Conservation (phyloP, 2,888 invertebrate genomes). For the Agrochola lota region DNA sequence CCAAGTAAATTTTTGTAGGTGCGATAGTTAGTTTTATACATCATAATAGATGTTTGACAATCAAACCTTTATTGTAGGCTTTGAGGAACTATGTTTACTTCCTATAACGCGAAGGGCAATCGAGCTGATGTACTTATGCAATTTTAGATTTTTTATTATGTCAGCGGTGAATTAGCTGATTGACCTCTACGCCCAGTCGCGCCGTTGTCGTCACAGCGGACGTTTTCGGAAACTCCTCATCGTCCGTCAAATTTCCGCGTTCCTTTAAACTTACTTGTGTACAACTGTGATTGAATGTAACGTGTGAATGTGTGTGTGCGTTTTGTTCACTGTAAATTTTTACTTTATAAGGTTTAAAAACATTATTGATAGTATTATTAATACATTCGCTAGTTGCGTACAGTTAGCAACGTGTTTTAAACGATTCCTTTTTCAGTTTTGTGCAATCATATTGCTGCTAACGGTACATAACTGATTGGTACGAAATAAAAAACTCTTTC, state of each 20-base stretch:
- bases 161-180: constrained; percentile 22
- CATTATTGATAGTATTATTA: constrained; percentile 67
- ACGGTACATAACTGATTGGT: constrained; percentile 56
- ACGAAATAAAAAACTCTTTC: constrained; percentile 54
- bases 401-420: constrained; percentile 51
- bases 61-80: constrained; percentile 50
- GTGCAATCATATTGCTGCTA: constrained; percentile 49
- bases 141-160: constrained; percentile 50
- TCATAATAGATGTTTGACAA: constrained; percentile 54
- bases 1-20: constrained; percentile 58
- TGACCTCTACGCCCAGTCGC: constrained; percentile 42
- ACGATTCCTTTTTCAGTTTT: constrained; percentile 49
- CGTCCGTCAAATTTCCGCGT: constrained; percentile 49
- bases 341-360: constrained; percentile 82
- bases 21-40: constrained; percentile 39
- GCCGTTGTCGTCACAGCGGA: constrained; percentile 27
- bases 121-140: constrained; percentile 38
- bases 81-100: constrained; percentile 40
- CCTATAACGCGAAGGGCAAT: constrained; percentile 34
- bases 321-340: constrained; percentile 78
- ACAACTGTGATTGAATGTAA: constrained; percentile 70
- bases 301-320: constrained; percentile 58
- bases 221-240: constrained; percentile 44
- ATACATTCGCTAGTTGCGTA: constrained; percentile 58
- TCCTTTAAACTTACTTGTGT: constrained; percentile 46